Base-by-base conservation (phyloP, 2,797 vertebrate genomes). In the Pseudochirops cupreus region DNA sequence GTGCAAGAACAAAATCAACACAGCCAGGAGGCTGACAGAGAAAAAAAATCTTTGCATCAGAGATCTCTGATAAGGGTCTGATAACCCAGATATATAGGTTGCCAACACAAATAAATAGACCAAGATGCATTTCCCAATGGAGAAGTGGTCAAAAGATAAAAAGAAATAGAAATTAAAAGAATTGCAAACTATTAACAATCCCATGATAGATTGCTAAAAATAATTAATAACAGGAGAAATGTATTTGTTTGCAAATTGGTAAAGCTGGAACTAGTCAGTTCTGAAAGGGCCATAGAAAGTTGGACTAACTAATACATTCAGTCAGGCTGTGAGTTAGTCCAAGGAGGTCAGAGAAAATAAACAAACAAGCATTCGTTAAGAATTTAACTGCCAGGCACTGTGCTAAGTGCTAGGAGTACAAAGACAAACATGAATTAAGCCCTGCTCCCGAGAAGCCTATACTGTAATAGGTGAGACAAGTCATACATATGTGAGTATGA, bases 1-100 rank as follows among this genome's bases (percentile, higher is more conserved):
- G 13, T 92, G 94, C 82, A 52, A 96, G 94, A 92, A 82, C n/a
- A 39, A 74, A 74, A 74, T 74, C 67, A 74, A 74, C 18, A 6
- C 16, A 74, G 18, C n/a, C 18, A 39, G 67, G 67, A 39, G n/a
- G n/a, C 9, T 18, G 6, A 74, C 9, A 39, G n/a, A 39, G n/a
- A 39, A 39, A 74, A 39, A 39, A 39, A 74, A 18, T 74, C 33
- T 74, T 74, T 39, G n/a, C n/a, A n/a, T 74, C 33, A 74, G 10
- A 39, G 21, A 74, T 74, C 28, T 74, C 67, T 39, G 14, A 67
- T 18, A 67, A 67, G 16, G 29, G n/a, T 74, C 16, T 74, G n/a
- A 74, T 33, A 67, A 33, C 31, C 31, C 31, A 67, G 59, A 67
- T n/a, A 74, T 7, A 39, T 7, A 74, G 33, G 33, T 12, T n/a